Conservation (phyloP, 2,888 invertebrate genomes). For the Phlogophora meticulosa region DNA sequence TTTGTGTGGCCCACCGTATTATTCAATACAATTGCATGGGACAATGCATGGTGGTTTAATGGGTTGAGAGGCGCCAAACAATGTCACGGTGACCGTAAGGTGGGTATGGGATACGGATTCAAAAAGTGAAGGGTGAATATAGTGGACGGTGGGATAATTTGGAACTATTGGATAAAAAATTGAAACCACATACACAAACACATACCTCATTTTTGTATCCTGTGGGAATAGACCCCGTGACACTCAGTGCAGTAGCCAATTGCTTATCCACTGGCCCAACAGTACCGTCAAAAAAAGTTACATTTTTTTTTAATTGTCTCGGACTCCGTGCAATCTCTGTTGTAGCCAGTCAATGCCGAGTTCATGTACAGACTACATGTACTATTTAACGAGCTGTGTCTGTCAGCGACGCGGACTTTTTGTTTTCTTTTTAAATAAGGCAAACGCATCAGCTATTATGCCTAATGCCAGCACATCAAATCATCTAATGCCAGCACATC, state of each 20-base stretch:
- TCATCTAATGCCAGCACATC: no score
- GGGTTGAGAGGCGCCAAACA: constrained; percentile 71
- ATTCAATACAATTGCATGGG: constrained; percentile 66
- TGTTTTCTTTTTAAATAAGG: constrained; percentile 76
- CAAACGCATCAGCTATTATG: constrained; percentile 79
- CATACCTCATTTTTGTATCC: no score
- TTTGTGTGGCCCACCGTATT: constrained; percentile 68
- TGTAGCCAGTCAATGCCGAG: no score
- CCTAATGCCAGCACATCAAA: constrained; percentile 76
- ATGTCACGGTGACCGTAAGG: constrained; percentile 64
- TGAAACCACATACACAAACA: no score
- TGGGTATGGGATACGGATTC: constrained; percentile 50
- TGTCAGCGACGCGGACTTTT: constrained; percentile 79
- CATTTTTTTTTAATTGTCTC: no score
- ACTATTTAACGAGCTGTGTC: constrained; percentile 82
- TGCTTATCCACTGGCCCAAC: no score
- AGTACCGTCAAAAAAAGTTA: no score
- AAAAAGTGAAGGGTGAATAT: constrained; percentile 53
- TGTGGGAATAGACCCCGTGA: no score
- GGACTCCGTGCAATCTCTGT: no score
- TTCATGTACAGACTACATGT: no score
- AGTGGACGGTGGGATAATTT: no score
- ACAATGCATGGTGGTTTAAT: constrained; percentile 66
- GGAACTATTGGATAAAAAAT: background rate
- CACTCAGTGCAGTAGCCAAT: no score